phyloP scores from a whole-genome alignment of 2,797 vertebrate species.

The Acanthis flammea region DNA sequence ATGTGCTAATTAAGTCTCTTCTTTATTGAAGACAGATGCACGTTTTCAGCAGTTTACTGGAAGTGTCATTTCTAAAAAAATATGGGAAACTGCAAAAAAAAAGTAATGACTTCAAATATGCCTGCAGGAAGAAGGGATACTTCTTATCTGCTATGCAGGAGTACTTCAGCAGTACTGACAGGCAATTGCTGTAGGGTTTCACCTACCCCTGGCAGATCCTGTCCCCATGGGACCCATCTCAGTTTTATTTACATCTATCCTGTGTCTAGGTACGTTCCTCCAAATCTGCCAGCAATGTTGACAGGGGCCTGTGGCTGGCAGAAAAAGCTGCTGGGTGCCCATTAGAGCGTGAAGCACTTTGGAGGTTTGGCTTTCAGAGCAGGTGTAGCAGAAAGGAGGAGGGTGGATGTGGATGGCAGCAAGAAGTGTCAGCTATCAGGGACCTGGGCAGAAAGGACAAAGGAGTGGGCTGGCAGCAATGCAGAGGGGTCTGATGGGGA shows the following conservation, averaged over 20 bases:
- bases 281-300: not conserved
- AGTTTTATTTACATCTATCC: rapidly evolving
- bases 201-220: not conserved
- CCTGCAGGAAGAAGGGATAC: not conserved
- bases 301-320: not conserved
- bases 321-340: not conserved
- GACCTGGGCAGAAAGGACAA: not conserved
- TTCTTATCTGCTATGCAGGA: not conserved
- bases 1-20: slow-evolving; percentile 40
- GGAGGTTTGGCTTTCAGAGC: not conserved
- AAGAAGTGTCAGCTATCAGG: not conserved
- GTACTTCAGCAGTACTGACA: not conserved
- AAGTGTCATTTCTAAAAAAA: slow-evolving; percentile 33
- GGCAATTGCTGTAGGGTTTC: not conserved
- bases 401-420: not conserved
- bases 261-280: rapidly evolving
- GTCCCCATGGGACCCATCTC: rapidly evolving
- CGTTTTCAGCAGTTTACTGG: slow-evolving; percentile 32
- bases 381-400: not conserved
- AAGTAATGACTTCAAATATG: not conserved
- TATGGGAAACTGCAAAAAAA: slow-evolving; percentile 2
- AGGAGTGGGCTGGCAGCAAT: not conserved
- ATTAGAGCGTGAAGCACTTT: rapidly evolving
- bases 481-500: not conserved
- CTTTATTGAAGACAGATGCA: slow-evolving; percentile 36